These are phyloP conservation scores for Xyrichtys novacula DNA, from an alignment of 2,797 vertebrate species.

Conservation along the genomic window DNA sequence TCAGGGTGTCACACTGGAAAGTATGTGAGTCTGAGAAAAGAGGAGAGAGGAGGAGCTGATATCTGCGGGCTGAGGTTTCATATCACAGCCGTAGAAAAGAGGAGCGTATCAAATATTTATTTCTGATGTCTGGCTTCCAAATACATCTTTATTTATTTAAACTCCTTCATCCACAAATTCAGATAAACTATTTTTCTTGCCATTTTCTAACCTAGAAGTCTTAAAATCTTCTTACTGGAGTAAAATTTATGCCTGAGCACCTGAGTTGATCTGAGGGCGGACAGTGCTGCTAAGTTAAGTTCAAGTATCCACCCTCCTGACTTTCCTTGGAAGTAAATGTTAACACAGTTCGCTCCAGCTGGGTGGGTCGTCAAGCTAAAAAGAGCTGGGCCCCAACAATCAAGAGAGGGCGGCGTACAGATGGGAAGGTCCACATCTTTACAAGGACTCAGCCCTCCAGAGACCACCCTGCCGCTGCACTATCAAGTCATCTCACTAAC, in stretches of 20 bases:
- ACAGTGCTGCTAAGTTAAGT: constrained; percentile 2
- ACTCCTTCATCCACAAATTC: not conserved
- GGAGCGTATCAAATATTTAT: not conserved
- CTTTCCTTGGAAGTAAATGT: constrained; percentile 18
- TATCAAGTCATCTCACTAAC: constrained; percentile 59
- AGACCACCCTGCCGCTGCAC: constrained; percentile 71
- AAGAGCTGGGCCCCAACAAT: constrained; percentile 37
- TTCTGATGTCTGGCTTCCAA: not conserved
- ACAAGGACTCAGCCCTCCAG: constrained; percentile 54
- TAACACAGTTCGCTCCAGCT: constrained; percentile 48
- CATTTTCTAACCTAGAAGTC: not conserved
- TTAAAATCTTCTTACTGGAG: not conserved
- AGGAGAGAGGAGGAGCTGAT: not conserved
- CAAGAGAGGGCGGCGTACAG: constrained; percentile 46
- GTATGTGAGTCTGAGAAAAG: constrained; percentile 70
- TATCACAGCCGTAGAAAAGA: constrained; percentile 1
- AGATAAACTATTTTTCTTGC: no score
- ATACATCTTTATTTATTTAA: not conserved
- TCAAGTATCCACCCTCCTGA: constrained; percentile 14
- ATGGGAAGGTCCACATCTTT: constrained; percentile 67
- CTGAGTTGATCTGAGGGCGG: not conserved
- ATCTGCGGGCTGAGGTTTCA: not conserved
- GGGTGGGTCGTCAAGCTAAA: constrained; percentile 53
- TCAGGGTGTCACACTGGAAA: constrained; percentile 79
- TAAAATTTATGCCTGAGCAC: not conserved